A percentile compares a stretch with the other conserved stretches of the same genome.
These are phyloP conservation scores for Aplodontia rufa DNA, from an alignment of 2,113 vertebrate species.

Conservation along the genomic window DNA sequence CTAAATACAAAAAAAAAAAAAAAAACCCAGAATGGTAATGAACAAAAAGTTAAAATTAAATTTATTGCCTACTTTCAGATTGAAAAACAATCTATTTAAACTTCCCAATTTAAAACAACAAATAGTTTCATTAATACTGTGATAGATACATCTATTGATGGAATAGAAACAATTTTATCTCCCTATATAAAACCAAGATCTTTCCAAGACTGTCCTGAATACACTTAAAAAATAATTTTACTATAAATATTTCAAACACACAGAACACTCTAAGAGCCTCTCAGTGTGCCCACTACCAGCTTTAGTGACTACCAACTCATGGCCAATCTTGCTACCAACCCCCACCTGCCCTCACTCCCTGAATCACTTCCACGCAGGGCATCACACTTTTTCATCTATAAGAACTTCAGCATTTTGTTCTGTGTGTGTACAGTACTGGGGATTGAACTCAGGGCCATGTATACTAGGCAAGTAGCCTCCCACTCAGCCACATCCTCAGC, in stretches of 20 bases:
- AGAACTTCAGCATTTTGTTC: background rate
- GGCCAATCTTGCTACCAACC: background rate
- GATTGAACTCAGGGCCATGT: background rate
- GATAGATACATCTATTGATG: background rate
- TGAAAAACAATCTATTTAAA: conserved; percentile 16
- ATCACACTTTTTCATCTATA: background rate
- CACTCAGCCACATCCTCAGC: too few species aligned
- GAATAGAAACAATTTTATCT: conserved; percentile 1
- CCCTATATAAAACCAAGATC: background rate
- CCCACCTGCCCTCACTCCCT: background rate
- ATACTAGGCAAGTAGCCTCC: background rate
- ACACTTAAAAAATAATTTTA: background rate
- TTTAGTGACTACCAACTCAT: background rate
- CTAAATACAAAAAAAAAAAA: conserved; percentile 80
- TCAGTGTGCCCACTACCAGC: background rate
- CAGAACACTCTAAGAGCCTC: background rate
- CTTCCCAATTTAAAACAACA: conserved; percentile 8
- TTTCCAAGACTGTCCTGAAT: background rate
- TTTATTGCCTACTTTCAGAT: conserved; percentile 1
- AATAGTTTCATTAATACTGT: background rate
- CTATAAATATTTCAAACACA: background rate
- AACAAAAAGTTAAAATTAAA: conserved; percentile 36
- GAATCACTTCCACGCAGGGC: background rate
- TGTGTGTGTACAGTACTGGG: background rate
- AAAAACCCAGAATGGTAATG: background rate